Percentiles rank a stretch among this genome's conserved stretches.
These are phyloP conservation scores for Polypedilum vanderplanki DNA, from an alignment of 1,140 invertebrate species.

Conservation along the genomic window DNA sequence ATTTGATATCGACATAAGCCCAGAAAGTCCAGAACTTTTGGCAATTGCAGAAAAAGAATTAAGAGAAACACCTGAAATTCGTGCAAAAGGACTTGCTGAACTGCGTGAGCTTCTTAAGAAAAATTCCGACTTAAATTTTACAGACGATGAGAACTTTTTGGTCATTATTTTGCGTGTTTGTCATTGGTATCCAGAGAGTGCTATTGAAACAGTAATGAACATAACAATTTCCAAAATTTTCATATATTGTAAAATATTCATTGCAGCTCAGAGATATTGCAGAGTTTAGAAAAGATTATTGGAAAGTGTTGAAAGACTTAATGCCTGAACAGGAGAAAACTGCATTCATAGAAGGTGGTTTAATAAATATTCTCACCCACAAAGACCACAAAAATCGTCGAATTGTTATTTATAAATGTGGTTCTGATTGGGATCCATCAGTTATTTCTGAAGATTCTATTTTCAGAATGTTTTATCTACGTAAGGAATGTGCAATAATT, in stretches of 20 bases:
- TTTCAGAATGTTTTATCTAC: slow-evolving; percentile 66
- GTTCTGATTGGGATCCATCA: slow-evolving; percentile 64
- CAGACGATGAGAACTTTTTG: slow-evolving; percentile 65
- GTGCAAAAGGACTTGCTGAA: slow-evolving; percentile 51
- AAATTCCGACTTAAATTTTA: slow-evolving; percentile 54
- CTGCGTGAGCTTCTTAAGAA: slow-evolving; percentile 57
- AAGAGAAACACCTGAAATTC: slow-evolving; percentile 62
- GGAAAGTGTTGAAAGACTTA: slow-evolving; percentile 53
- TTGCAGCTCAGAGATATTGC: slow-evolving; percentile 63
- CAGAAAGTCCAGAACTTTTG: slow-evolving; percentile 42
- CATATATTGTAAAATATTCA: too few relatives aligned
- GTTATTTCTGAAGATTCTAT: slow-evolving; percentile 62
- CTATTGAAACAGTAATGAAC: slow-evolving; percentile 53
- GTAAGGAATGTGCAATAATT: not conserved
- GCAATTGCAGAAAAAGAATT: slow-evolving; percentile 58
- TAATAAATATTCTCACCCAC: slow-evolving; percentile 65
- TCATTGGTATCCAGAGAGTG: slow-evolving; percentile 73
- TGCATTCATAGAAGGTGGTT: slow-evolving; percentile 57
- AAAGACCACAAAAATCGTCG: slow-evolving; percentile 60
- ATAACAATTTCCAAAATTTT: slow-evolving; percentile 33
- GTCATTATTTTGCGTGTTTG: slow-evolving; percentile 66
- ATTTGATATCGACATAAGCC: not conserved
- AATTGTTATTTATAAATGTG: slow-evolving; percentile 53
- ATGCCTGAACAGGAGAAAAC: slow-evolving; percentile 57
- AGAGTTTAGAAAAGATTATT: slow-evolving; percentile 64